Base-by-base conservation (phyloP, 2,888 invertebrate species). In the Reticulitermes lucifugus region DNA sequence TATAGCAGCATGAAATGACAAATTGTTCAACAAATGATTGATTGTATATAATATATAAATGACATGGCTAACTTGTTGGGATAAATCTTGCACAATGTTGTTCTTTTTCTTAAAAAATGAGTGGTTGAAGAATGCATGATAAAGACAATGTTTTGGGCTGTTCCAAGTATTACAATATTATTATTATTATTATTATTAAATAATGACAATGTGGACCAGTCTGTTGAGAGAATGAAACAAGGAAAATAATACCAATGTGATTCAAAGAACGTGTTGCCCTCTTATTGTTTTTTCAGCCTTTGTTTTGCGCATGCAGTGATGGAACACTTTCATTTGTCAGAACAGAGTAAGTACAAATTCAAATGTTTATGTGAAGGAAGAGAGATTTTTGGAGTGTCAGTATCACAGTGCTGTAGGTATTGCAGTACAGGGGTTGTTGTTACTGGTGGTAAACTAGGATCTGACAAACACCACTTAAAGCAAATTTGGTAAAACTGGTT, bases 1-100 rank as follows among this genome's bases (percentile, higher is more conserved):
- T 81, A 81, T 35, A 81, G 70, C 65, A 46, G 46, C 77, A 77
- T 77, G 70, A 60, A 81, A 81, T 81, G 81, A 81, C 25, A 59
- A 29, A 21, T 14, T 14, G 77, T 35, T 51, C 25, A 51, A 25
- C 21, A 25, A 22, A 41, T 65, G 70, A 81, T 79, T 79, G 55
- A 70, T 46, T 81, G 81, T 81, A 81, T 25, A 81, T 81, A 81
- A 51, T 35, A n/a, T 70, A 81, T 43, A 80, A 65, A 43, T 81
- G 81, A 70, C 81, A 43, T 81, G 65, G 43, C 65, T 65, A 70
- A 21, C 14, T 65, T 70, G 81, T 81, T 81, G 25, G 70, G 60
- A 41, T 29, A 43, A 70, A 77, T 46, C 55, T 51, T 55, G 81
- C 81, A 81, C 81, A 81, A 70, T 81, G 35, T 81, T 77, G 51